Conservation (phyloP, 2,113 vertebrate species). For the Indicator maculatus region DNA sequence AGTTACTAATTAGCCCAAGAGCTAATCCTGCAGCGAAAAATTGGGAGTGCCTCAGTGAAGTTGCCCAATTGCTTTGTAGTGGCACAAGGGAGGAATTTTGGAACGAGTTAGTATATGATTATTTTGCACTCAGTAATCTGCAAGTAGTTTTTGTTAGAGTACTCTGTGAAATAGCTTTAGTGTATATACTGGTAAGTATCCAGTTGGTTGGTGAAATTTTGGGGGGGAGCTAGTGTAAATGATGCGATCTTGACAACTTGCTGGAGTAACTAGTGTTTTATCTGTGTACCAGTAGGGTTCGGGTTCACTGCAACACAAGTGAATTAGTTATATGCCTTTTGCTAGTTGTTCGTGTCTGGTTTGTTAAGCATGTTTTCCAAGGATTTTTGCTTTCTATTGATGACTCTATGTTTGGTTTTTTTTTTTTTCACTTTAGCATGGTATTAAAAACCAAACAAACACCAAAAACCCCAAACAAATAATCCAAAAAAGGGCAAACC, state of each 20-base stretch:
- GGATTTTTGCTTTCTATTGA: not conserved
- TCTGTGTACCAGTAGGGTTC: not conserved
- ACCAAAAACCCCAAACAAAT: too few species aligned
- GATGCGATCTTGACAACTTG: not conserved
- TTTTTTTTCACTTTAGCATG: not conserved
- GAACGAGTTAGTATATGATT: not conserved
- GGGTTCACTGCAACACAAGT: not conserved
- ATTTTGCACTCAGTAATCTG: not conserved
- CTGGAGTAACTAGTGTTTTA: not conserved
- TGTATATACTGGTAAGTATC: not conserved
- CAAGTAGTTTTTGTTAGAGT: not conserved
- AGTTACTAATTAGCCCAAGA: not conserved
- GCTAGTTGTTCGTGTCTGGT: not conserved
- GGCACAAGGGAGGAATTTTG: not conserved
- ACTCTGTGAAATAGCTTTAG: not conserved
- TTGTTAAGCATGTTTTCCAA: not conserved
- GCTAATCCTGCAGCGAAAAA: not conserved
- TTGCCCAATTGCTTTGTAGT: not conserved
- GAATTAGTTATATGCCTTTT: not conserved
- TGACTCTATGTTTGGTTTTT: not conserved
- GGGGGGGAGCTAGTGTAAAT: not conserved
- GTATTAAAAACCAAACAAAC: not conserved
- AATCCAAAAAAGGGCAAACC: not conserved
- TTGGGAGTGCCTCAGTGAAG: not conserved
- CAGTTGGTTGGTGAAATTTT: not conserved